Evolutionary conservation across 2,113 vertebrate genomes (phyloP), one percentile per base, ranked within the genome.

Genomic region (Origma solitaria): DNA sequence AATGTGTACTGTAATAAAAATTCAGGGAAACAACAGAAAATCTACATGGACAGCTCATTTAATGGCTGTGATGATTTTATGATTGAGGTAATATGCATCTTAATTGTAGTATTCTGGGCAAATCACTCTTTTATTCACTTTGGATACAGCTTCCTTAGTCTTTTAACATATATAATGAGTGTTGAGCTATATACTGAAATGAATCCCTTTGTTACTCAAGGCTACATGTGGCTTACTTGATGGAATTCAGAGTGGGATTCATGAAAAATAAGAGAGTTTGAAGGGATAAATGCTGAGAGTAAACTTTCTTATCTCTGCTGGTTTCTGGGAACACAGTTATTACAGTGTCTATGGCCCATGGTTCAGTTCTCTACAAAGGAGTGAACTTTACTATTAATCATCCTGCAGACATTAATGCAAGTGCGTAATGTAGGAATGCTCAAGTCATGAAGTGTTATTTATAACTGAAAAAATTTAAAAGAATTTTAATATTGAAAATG

Each of bases 1-100:
- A 95, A 82, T 94, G 42, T 9, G 2, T 71, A 25, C 51, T 95
- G 30, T 82, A 84, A 90, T 94, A 94, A 88, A 91, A 94, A 85
- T 56, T 33, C 13, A 68, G 51, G 35, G 73, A 86, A 92, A 85
- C 18, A 71, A 35, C 9, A 75, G 70, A 75, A 95, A 78, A 80
- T 51, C 68, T 80, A 28, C 57, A 44, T 20, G 62, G 86, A 83
- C 58, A 54, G 27, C 37, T 97, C 80, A 61, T 91, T 88, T 65
- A 94, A 89, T 81, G 50, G 7, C 82, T 65, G 28, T 76, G 47
- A 58, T 82, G 62, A 44, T 87, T 93, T 94, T 72, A 47, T 73
- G 23, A 92, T 87, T 79, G 78, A 91, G 62, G 42, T 78, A 89
- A 69, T 73, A 35, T 58, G 11, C 51, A 89, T 71, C 62, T 81